phyloP scores from a whole-genome alignment of 2,797 vertebrate genomes.

The Melanitta fusca region DNA sequence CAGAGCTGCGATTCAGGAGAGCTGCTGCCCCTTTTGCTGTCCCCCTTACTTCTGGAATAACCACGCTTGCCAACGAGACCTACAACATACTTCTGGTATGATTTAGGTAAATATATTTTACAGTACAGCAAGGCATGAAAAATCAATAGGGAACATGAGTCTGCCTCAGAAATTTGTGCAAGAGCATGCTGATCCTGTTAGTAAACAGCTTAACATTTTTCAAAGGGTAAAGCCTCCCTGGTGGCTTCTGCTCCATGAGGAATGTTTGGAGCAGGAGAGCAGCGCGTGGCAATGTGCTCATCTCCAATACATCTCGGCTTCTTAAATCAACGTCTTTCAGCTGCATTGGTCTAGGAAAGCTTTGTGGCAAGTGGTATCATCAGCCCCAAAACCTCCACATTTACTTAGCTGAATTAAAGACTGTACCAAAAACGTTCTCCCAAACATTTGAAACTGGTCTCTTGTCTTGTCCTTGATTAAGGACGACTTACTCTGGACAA shows the following conservation, averaged over 20 bases:
- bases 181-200: background rate
- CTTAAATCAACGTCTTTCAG: fast-evolving
- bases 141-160: fast-evolving
- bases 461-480: background rate
- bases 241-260: fast-evolving
- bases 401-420: background rate
- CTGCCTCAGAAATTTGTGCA: background rate
- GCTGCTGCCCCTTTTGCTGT: fast-evolving
- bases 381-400: fast-evolving
- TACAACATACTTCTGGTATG: fast-evolving
- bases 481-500: background rate
- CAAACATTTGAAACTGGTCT: background rate
- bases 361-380: fast-evolving
- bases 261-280: background rate
- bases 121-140: fast-evolving
- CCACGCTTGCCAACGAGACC: background rate
- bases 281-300: fast-evolving
- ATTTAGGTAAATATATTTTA: fast-evolving
- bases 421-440: background rate
- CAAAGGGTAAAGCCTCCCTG: background rate
- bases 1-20: fast-evolving
- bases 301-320: fast-evolving
- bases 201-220: background rate
- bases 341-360: background rate
- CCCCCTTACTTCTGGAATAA: background rate